Base-by-base conservation (phyloP, 2,113 vertebrate genomes). In the Paramisgurnus dabryanus region DNA sequence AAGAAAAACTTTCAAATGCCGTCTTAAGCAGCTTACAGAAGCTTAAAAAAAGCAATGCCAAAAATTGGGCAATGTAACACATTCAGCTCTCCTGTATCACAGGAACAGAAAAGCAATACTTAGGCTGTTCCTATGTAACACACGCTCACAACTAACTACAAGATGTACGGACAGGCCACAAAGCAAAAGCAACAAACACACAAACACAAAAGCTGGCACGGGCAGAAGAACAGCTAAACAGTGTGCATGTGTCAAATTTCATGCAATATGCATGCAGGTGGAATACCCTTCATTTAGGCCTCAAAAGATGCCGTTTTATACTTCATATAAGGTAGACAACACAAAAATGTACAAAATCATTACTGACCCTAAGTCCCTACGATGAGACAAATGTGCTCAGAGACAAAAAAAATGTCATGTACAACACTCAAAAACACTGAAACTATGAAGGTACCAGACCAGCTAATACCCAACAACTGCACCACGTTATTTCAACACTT, bases 301-400 rank as follows among this genome's bases (percentile, higher is more conserved):
- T 27, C 74, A 67, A 49, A 87, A 84, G 49, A 71, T 82, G 86
- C 86, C 64, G 83, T 72, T 71, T 84, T 87, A 43, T 88, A 90
- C 90, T 92, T 91, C 86, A 87, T 86, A 83, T 83, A 78, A 73
- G 13, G 58, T 64, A 91, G 90, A 87, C 85, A 77, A 88, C 85
- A 87, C 85, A 87, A 64, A 82, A 85, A 85, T 78, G 76, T 76
- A 84, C 80, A 68, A 82, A 88, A 87, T 84, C 82, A 80, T 84
- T 89, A 92, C 91, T 91, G 91, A 93, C 91, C 92, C 87, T 86
- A 86, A 85, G 87, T 92, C 90, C 88, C 87, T 75, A 67, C 66
- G 83, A 66, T 79, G 77, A 77, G 81, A 91, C 86, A 87, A 67
- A 87, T 80, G 85, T 78, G 70, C 85, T 73, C 70, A 39, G n/a